These are phyloP conservation scores for Scatophagus argus DNA, from an alignment of 2,113 vertebrate genomes.

Conservation along the genomic window DNA sequence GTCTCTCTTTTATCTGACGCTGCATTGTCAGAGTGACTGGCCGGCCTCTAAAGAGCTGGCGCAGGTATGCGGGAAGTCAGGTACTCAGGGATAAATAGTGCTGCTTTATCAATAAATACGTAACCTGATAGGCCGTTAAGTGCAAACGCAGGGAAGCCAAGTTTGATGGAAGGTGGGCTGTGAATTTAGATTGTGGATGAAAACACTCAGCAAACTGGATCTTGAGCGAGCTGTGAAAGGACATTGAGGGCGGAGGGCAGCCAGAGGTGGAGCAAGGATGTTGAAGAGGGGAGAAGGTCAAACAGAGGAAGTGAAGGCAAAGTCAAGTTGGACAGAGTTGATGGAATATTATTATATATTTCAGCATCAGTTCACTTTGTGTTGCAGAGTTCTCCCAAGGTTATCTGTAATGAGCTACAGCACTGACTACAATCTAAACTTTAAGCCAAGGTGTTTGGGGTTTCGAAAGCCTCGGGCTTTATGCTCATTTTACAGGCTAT, in stretches of 20 bases:
- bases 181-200: constrained; percentile 78
- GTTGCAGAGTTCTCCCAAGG: constrained; percentile 68
- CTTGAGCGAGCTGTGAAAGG: constrained; percentile 38
- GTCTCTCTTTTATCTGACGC: constrained; percentile 50
- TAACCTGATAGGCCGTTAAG: constrained; percentile 72
- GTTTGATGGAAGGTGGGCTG: constrained; percentile 56
- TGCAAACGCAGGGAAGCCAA: constrained; percentile 57
- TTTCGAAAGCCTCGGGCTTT: constrained; percentile 45
- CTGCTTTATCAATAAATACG: constrained; percentile 80
- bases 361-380: constrained; percentile 52
- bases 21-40: constrained; percentile 57
- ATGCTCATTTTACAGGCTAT: constrained; percentile 61
- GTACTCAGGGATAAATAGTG: constrained; percentile 70
- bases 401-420: constrained; percentile 70
- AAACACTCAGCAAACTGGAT: constrained; percentile 64
- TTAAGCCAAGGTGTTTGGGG: constrained; percentile 51
- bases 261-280: constrained; percentile 34
- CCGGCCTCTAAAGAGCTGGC: constrained; percentile 61
- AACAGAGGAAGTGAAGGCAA: constrained; percentile 8
- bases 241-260: constrained; percentile 39
- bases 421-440: constrained; percentile 46
- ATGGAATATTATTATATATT: constrained; percentile 51
- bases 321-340: constrained; percentile 53
- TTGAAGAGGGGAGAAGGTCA: constrained; percentile 41
- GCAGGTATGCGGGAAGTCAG: constrained; percentile 70